These are phyloP conservation scores for Brachycybe producta DNA, from an alignment of 2,888 invertebrate genomes.

Conservation along the genomic window DNA sequence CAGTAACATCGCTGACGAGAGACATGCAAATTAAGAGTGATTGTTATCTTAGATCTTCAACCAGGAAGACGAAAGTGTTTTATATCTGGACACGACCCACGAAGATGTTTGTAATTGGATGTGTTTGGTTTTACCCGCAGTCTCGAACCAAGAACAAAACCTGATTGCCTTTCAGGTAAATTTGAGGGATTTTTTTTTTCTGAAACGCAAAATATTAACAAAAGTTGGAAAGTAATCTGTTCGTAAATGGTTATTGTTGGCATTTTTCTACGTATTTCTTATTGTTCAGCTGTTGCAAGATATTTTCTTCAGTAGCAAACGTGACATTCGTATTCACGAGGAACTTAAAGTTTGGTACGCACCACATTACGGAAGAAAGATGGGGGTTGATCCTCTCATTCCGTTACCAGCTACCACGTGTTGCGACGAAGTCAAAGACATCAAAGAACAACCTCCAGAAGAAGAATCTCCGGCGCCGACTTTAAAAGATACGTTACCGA, in stretches of 20 bases:
- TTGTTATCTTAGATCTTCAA: slow-evolving; percentile 4
- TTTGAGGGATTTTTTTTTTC: not conserved
- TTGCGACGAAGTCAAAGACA: too few relatives aligned
- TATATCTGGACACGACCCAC: slow-evolving; percentile 43
- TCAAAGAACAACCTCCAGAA: not conserved
- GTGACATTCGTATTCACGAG: slow-evolving; percentile 38
- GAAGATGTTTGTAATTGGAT: slow-evolving; percentile 49
- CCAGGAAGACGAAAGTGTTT: slow-evolving; percentile 31
- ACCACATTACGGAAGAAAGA: slow-evolving; percentile 42
- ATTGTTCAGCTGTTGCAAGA: slow-evolving; percentile 31
- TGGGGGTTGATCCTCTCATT: slow-evolving; percentile 31
- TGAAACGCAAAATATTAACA: not conserved
- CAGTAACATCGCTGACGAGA: too few relatives aligned
- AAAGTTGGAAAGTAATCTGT: too few relatives aligned
- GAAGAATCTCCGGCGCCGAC: not conserved
- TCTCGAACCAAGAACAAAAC: slow-evolving; percentile 40
- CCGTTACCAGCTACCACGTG: not conserved
- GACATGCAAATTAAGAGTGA: not conserved
- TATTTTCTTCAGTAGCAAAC: slow-evolving; percentile 38
- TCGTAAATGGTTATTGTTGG: too few relatives aligned
- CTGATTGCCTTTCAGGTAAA: slow-evolving; percentile 46
- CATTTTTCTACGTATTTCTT: not conserved
- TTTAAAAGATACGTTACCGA: not conserved
- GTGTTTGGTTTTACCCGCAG: slow-evolving; percentile 42
- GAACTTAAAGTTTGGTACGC: slow-evolving; percentile 47